Evolutionary conservation across 2,113 vertebrate species (phyloP).

Genomic region (Rafetus swinhoei): DNA sequence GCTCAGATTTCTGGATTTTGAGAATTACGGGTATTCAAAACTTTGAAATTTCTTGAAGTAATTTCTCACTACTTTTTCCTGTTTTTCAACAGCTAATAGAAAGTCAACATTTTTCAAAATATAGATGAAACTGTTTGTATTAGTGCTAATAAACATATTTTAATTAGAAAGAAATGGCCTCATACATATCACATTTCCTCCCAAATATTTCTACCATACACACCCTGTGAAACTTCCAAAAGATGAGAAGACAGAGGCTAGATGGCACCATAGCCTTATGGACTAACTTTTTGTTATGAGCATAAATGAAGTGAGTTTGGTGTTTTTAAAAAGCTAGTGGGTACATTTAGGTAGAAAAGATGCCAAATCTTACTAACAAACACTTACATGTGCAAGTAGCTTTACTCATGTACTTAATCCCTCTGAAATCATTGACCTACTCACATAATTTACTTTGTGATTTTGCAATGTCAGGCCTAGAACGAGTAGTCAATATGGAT

Average conservation of each 20-base stretch:
- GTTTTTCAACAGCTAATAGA: neutral
- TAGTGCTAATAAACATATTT: neutral
- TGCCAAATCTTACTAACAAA: neutral
- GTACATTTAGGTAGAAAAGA: neutral
- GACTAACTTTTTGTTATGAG: neutral
- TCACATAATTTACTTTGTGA: neutral
- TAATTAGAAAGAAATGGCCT: neutral
- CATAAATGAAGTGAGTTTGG: neutral
- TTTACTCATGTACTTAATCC: neutral
- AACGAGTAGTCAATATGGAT: neutral
- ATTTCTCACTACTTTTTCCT: neutral
- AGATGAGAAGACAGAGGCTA: constrained; percentile 36
- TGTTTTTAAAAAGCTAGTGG: neutral
- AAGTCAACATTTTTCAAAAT: neutral
- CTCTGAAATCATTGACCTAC: neutral
- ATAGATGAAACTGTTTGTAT: neutral
- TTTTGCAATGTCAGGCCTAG: neutral
- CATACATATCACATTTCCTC: neutral
- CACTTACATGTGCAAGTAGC: no score
- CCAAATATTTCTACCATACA: neutral
- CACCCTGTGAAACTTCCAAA: neutral
- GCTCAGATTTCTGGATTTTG: constrained; percentile 37
- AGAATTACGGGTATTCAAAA: constrained; percentile 17
- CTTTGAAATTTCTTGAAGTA: constrained; percentile 16
- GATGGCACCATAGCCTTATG: constrained; percentile 64